Evolutionary conservation across 2,888 invertebrate species (phyloP).

Genomic region (Amiota communis): DNA sequence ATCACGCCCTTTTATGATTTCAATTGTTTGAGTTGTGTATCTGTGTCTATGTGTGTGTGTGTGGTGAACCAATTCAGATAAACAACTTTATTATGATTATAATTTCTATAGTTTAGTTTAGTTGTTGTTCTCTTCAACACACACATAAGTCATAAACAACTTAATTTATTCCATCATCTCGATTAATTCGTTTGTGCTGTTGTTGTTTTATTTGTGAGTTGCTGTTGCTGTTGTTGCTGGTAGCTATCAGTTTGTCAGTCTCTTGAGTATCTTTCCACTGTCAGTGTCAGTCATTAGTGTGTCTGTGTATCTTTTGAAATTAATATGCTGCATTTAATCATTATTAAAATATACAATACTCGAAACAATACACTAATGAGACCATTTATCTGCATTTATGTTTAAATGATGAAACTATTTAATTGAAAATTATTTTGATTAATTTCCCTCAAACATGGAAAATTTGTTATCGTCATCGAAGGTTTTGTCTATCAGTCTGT

Average conservation of each 20-base stretch:
- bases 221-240: neutral
- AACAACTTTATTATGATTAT: too few species aligned
- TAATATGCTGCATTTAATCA: constrained; percentile 22
- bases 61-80: too few species aligned
- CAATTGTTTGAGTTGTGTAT: too few species aligned
- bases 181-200: too few species aligned
- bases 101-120: too few species aligned
- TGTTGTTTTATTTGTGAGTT: too few species aligned
- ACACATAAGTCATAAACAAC: too few species aligned
- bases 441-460: neutral
- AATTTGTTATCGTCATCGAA: neutral
- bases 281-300: constrained; percentile 6
- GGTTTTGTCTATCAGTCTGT: neutral
- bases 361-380: neutral
- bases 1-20: too few species aligned
- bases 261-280: neutral
- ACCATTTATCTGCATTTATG: constrained; percentile 10
- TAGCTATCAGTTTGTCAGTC: neutral
- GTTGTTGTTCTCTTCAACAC: too few species aligned
- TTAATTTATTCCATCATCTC: too few species aligned
- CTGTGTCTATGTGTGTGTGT: too few species aligned
- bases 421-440: constrained; percentile 9
- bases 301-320: constrained; percentile 9
- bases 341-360: constrained; percentile 6
- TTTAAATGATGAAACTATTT: neutral